Evolutionary conservation across 2,797 vertebrate genomes (phyloP), one percentile per base, ranked within the genome.

Genomic region (Hydrocynus forskahlii): DNA sequence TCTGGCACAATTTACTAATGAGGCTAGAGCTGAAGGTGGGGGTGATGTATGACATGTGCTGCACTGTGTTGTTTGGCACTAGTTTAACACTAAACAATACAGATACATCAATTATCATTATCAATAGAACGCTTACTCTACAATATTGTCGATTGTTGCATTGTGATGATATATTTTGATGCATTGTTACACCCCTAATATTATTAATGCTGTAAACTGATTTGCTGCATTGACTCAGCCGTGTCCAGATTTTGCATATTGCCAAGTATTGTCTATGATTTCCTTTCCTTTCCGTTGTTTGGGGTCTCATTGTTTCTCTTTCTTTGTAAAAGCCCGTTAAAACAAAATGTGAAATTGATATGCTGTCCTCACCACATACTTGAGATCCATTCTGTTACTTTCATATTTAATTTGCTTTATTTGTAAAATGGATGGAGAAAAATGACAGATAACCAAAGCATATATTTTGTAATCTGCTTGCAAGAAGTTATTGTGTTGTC

Each of bases 131-230:
- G 35, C 35, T 35, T 35, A 2, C 4, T 35, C 35, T 35, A 35
- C 35, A 35, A 35, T 35, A 35, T 35, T 35, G 35, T 35, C 2
- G 35, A 35, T 35, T 35, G 35, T 35, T 35, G 35, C 35, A 35
- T 35, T 35, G 35, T 35, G 35, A 35, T 35, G 4, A 2, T 4
- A 35, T 35, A 35, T 60, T 60, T 25, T 60, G 1, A 10, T 60
- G 14, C 52, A 54, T n/a, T 54, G 12, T 54, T 5, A 16, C 19
- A 59, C 2, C 17, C 0, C 2, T 9, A 21, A 9, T n/a, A 4
- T 7, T 59, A 21, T 59, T 59, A 75, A 69, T 75, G 71, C 74
- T 68, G 78, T 70, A 40, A 40, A 21, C 70, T 74, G 48, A 52
- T 59, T 5, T 1, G 17, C 6, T 16, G 54, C 16, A 5, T 19